Evolutionary conservation across 2,797 vertebrate genomes (phyloP).

Genomic region (Gymnopithys bicolor): DNA sequence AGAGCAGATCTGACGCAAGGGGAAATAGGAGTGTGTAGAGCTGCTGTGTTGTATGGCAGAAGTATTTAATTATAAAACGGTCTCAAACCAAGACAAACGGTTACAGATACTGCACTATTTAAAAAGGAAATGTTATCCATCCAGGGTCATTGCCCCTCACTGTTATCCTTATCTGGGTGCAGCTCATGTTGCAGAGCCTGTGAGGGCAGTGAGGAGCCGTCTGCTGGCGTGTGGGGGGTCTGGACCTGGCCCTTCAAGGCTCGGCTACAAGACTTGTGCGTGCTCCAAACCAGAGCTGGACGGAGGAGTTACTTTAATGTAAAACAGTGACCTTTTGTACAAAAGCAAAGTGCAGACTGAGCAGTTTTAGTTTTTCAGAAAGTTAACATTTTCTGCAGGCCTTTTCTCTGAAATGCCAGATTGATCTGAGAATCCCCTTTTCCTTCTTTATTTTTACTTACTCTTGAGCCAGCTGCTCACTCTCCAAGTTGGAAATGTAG

Average conservation of each 20-base stretch:
- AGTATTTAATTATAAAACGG: constrained; percentile 22
- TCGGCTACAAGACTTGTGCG: background rate
- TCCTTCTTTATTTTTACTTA: background rate
- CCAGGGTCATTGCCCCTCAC: background rate
- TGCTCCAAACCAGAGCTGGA: background rate
- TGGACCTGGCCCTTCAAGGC: background rate
- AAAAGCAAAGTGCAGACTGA: constrained; percentile 30
- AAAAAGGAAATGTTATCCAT: background rate
- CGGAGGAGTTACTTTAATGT: background rate
- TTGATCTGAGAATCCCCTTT: background rate
- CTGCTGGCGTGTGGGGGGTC: background rate
- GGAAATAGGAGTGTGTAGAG: background rate
- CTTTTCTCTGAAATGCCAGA: background rate
- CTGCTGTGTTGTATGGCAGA: background rate
- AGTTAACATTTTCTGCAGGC: background rate
- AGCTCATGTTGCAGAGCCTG: background rate
- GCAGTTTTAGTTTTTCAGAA: background rate
- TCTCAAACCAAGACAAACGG: background rate
- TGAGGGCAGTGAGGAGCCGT: background rate
- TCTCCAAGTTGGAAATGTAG: rapidly evolving
- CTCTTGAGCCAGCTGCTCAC: background rate
- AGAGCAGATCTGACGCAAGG: background rate
- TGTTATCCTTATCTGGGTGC: background rate
- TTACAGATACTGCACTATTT: background rate
- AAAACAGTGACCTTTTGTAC: constrained; percentile 47